Percentiles rank a stretch among this genome's conserved stretches.
Evolutionary conservation across 2,113 vertebrate species (phyloP).

Genomic region (Pelodiscus sinensis): DNA sequence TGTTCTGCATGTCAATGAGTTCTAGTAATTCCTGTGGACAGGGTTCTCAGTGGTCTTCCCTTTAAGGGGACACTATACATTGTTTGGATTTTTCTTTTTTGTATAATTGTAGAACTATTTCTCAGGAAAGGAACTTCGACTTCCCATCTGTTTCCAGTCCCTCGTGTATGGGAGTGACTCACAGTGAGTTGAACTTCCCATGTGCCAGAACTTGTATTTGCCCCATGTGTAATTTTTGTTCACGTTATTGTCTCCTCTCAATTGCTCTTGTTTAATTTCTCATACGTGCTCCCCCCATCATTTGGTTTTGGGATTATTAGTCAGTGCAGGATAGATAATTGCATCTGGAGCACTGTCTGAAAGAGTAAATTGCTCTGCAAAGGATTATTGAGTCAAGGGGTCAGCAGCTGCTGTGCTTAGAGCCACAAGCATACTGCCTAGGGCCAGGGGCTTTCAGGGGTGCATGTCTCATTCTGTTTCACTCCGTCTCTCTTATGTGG

Average conservation of each 20-base stretch:
- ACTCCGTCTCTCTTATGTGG: neutral
- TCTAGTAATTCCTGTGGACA: neutral
- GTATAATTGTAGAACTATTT: neutral
- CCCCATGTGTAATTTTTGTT: neutral
- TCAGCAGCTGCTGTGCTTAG: neutral
- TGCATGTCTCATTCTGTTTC: neutral
- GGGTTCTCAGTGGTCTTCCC: neutral
- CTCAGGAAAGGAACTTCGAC: neutral
- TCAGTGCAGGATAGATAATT: neutral
- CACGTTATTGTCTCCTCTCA: neutral
- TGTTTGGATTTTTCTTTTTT: neutral
- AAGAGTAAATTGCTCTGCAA: neutral
- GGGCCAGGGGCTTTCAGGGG: neutral
- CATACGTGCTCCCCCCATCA: neutral
- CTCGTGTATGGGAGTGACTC: neutral
- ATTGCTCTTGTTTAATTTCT: neutral
- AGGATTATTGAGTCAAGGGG: neutral
- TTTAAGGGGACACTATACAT: neutral
- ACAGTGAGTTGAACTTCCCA: neutral
- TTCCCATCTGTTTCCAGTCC: neutral
- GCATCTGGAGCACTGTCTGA: neutral
- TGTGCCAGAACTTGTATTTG: neutral
- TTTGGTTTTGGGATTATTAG: neutral
- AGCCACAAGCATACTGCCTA: neutral
- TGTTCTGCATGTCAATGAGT: fast-evolving